These are phyloP conservation scores for Cacoxenus indagator DNA, from an alignment of 2,888 invertebrate species.

Conservation along the genomic window DNA sequence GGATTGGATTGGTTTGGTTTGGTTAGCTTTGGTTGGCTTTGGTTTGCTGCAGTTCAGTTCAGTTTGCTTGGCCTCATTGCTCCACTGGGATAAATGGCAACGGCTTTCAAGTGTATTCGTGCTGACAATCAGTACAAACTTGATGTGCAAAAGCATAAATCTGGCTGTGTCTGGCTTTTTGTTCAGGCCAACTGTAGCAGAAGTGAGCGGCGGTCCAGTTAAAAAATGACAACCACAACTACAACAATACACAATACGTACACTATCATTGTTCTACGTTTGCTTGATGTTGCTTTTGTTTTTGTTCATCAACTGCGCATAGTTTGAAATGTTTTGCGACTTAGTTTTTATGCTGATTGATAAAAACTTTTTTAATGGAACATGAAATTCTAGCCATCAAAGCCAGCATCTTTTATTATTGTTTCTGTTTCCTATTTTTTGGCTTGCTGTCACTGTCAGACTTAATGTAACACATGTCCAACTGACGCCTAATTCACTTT, in stretches of 20 bases:
- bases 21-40: background rate
- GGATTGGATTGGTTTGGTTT: background rate
- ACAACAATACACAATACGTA: background rate
- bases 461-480: background rate
- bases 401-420: background rate
- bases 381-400: slow-evolving; percentile 2
- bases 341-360: slow-evolving; percentile 20
- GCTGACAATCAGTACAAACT: slow-evolving; percentile 7
- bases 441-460: background rate
- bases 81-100: background rate
- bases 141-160: slow-evolving; percentile 5
- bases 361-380: slow-evolving; percentile 20
- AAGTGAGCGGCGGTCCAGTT: background rate
- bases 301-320: background rate
- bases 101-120: slow-evolving; percentile 13
- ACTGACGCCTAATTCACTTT: no score
- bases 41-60: background rate
- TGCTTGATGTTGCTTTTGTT: background rate
- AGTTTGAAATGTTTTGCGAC: background rate
- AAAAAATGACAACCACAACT: background rate
- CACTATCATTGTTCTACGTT: background rate
- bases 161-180: background rate
- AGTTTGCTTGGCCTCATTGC: background rate
- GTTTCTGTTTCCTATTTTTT: background rate
- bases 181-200: background rate